phyloP scores from a whole-genome alignment of 2,888 invertebrate genomes.

The Ferrisia virgata region DNA sequence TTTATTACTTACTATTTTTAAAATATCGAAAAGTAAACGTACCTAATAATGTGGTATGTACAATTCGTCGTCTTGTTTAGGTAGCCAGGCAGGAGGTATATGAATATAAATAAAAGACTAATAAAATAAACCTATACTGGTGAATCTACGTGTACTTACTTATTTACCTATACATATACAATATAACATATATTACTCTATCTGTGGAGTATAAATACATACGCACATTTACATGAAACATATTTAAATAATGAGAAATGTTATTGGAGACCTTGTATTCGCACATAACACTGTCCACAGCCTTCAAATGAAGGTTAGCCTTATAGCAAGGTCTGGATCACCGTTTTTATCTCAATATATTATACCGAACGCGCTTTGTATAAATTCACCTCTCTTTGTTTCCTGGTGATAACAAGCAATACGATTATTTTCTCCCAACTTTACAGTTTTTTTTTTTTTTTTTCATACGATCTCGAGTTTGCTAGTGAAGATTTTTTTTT shows the following conservation, averaged over 20 bases:
- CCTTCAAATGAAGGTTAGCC: conserved; percentile 45
- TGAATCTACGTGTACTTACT: no score
- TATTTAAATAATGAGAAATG: conserved; percentile 45
- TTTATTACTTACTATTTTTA: no score
- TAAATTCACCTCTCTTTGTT: conserved; percentile 3
- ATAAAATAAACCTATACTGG: no score
- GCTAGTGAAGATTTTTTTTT: no score
- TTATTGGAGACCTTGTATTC: conserved; percentile 42
- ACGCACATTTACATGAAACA: conserved; percentile 29
- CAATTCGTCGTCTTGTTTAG: no score
- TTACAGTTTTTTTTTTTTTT: not conserved
- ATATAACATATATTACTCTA: not conserved
- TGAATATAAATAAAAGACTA: no score
- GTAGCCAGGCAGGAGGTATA: no score
- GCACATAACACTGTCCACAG: conserved; percentile 45
- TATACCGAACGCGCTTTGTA: conserved; percentile 9
- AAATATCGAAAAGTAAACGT: no score
- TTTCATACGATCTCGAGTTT: not conserved
- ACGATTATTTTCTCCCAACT: not conserved
- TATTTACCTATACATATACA: no score
- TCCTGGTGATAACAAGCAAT: not conserved
- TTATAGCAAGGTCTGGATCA: conserved; percentile 46
- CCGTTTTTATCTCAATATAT: conserved; percentile 41
- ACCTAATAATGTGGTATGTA: no score
- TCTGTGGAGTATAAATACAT: no score